Conservation (phyloP, 2,888 invertebrate genomes). For the Chydorus sphaericus region DNA sequence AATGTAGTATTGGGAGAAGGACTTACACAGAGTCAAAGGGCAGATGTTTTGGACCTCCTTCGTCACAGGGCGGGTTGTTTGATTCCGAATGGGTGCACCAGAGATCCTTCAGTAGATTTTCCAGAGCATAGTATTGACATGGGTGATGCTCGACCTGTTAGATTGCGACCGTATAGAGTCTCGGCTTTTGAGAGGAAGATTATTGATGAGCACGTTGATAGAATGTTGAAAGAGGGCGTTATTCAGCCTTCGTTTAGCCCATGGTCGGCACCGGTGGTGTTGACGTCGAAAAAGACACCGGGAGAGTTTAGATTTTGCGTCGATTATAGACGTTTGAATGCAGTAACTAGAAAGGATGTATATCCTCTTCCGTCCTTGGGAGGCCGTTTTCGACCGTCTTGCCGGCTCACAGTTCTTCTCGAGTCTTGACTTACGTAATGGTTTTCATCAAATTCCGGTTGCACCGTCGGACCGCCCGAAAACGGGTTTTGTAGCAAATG, state of each 20-base stretch:
- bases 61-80: too few species aligned
- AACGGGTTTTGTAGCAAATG: slow-evolving; percentile 28
- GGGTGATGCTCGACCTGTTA: not conserved
- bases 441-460: slow-evolving; percentile 26
- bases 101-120: too few species aligned
- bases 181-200: not conserved
- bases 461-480: slow-evolving; percentile 22
- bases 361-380: slow-evolving; percentile 17
- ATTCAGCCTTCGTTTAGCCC: not conserved
- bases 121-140: not conserved
- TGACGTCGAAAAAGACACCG: slow-evolving; percentile 10
- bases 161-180: not conserved
- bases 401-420: slow-evolving; percentile 23
- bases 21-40: too few species aligned
- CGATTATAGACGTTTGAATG: slow-evolving; percentile 18
- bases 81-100: too few species aligned
- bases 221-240: not conserved
- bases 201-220: not conserved
- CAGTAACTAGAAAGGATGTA: slow-evolving; percentile 15
- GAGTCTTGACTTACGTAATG: slow-evolving; percentile 24
- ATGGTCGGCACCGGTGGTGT: slow-evolving; percentile 7
- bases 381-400: slow-evolving; percentile 23
- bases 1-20: too few species aligned
- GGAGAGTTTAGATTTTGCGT: slow-evolving; percentile 20
- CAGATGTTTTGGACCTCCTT: too few species aligned